Percentiles rank a stretch among this genome's conserved stretches.
phyloP scores from a whole-genome alignment of 2,797 vertebrate genomes.

The Neostethus bicornis region DNA sequence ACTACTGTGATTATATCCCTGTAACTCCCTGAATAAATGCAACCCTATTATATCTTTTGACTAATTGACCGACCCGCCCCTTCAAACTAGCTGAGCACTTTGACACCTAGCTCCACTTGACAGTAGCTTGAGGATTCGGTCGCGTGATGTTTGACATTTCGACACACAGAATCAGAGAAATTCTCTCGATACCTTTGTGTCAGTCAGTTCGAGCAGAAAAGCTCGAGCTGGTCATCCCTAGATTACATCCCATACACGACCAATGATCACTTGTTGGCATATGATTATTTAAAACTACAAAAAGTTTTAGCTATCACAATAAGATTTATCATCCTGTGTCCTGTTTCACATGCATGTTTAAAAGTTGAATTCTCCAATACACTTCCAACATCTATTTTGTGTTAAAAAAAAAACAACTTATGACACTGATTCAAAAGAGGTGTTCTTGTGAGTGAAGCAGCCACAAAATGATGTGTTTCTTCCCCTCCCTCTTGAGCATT shows the following conservation, averaged over 20 bases:
- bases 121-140: no score
- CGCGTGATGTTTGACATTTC: no score
- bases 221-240: no score
- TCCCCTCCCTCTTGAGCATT: constrained; percentile 59
- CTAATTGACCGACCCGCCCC: no score
- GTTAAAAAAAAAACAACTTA: constrained; percentile 23
- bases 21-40: no score
- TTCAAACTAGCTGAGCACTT: no score
- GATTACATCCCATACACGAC: constrained; percentile 35
- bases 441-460: constrained; percentile 48
- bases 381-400: constrained; percentile 21
- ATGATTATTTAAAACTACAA: constrained; percentile 12
- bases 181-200: no score
- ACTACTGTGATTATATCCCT: no score
- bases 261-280: constrained; percentile 22
- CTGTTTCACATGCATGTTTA: constrained; percentile 23
- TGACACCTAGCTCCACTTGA: no score
- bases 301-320: constrained; percentile 19
- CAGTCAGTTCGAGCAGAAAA: no score
- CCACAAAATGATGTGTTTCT: constrained; percentile 35
- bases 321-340: constrained; percentile 5
- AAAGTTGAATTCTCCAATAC: constrained; percentile 17
- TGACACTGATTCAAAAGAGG: constrained; percentile 38
- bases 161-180: no score
- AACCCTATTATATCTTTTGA: no score